phyloP scores from a whole-genome alignment of 1,140 invertebrate species.

The Leptinotarsa defecta region DNA sequence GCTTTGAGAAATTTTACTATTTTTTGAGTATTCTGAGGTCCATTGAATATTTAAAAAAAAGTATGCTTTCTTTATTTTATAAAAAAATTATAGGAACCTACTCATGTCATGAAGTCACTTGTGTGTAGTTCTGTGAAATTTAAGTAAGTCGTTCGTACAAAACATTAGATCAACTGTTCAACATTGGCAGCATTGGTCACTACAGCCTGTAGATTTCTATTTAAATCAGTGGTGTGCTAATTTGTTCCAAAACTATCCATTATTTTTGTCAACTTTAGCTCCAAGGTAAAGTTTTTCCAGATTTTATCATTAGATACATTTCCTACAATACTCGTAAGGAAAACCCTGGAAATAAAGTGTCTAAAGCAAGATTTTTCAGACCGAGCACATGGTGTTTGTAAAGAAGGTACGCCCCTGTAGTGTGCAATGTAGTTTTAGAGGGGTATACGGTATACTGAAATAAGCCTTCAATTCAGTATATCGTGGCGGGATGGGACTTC shows the following conservation, averaged over 20 bases:
- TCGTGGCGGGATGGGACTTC: conserved; percentile 57
- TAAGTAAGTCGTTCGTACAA: too few relatives aligned
- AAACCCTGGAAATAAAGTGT: neutral
- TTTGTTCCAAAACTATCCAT: neutral
- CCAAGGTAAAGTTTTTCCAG: conserved; percentile 14
- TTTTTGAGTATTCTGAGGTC: too few relatives aligned
- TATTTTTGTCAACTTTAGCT: neutral
- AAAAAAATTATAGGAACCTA: too few relatives aligned
- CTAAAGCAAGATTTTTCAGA: neutral
- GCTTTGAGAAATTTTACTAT: too few relatives aligned
- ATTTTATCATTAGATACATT: neutral
- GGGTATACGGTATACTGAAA: conserved; percentile 56
- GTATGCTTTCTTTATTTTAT: too few relatives aligned
- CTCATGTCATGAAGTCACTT: too few relatives aligned
- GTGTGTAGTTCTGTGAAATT: too few relatives aligned
- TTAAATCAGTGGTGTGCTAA: conserved; percentile 28
- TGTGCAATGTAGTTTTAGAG: conserved; percentile 59
- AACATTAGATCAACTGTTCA: too few relatives aligned
- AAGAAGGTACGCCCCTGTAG: conserved; percentile 35
- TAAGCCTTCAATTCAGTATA: conserved; percentile 54
- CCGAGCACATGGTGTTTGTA: conserved; percentile 13
- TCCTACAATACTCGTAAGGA: neutral
- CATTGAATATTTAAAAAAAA: too few relatives aligned
- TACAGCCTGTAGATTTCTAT: conserved; percentile 21
- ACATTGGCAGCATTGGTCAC: neutral